Percentiles rank a stretch among this genome's conserved stretches.
phyloP scores from a whole-genome alignment of 64 coral and sea anemone genomes.

The Dendronephthya gigantea region DNA sequence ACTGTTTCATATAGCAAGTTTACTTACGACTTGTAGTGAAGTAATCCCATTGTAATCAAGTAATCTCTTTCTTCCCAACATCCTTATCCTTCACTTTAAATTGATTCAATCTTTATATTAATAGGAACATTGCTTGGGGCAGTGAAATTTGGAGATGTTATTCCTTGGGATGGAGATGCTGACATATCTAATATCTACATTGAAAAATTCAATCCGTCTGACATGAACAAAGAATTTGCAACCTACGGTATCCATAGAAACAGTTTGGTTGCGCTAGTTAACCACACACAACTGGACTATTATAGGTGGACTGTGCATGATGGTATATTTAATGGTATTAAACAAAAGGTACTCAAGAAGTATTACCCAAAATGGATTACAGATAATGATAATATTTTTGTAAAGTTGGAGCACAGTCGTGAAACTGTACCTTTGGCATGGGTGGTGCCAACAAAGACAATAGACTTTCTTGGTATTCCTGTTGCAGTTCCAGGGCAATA shows the following conservation, averaged over 20 bases:
- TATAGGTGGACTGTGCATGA: slow-evolving; percentile 43
- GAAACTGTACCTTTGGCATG: slow-evolving; percentile 46
- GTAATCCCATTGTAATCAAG: too few species aligned
- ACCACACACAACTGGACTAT: slow-evolving; percentile 48
- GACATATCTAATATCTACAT: slow-evolving; percentile 55
- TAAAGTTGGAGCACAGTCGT: slow-evolving; percentile 38
- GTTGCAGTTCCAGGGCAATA: slow-evolving; percentile 47
- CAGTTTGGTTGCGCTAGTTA: slow-evolving; percentile 28
- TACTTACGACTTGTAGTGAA: too few species aligned
- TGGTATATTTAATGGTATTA: slow-evolving; percentile 23
- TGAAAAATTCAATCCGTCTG: neutral
- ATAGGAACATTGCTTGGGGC: slow-evolving; percentile 72
- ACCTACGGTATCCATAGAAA: slow-evolving; percentile 47
- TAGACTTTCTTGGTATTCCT: slow-evolving; percentile 55
- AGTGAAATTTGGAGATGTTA: slow-evolving; percentile 35
- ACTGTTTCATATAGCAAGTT: too few species aligned
- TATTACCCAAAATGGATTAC: slow-evolving; percentile 46
- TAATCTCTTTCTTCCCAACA: too few species aligned
- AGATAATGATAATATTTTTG: slow-evolving; percentile 48
- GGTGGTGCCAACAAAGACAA: slow-evolving; percentile 41
- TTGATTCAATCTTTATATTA: too few species aligned
- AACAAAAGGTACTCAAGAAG: slow-evolving; percentile 45
- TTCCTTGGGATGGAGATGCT: slow-evolving; percentile 73
- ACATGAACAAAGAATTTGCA: slow-evolving; percentile 21
- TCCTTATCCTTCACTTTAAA: too few species aligned